Conservation (phyloP, 2,888 invertebrate genomes). For the Bellardia bayeri region DNA sequence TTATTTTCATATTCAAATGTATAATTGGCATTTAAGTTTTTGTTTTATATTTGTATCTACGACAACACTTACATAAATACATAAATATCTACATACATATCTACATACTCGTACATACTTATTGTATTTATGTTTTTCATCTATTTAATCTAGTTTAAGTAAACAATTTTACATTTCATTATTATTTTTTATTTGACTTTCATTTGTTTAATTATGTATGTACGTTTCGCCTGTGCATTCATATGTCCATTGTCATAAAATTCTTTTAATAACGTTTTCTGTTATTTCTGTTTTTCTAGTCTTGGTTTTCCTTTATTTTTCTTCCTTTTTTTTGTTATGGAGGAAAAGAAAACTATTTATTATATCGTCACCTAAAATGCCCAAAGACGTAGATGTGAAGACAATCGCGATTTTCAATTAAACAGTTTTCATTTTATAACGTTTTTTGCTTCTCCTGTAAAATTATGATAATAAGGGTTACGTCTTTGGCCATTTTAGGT, state of each 20-base stretch:
- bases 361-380: too few species aligned
- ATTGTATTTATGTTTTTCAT: slow-evolving; percentile 27
- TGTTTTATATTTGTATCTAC: slow-evolving; percentile 7
- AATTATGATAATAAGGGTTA: too few species aligned
- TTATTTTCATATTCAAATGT: slow-evolving; percentile 27
- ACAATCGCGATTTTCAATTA: too few species aligned
- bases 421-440: too few species aligned
- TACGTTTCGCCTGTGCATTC: slow-evolving; percentile 21
- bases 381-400: too few species aligned
- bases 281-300: slow-evolving; percentile 3
- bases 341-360: slow-evolving; percentile 49
- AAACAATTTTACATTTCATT: slow-evolving; percentile 63
- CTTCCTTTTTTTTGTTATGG: background rate
- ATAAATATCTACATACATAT: background rate
- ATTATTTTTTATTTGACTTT: slow-evolving; percentile 68
- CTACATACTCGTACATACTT: background rate
- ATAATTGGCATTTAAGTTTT: slow-evolving; percentile 47
- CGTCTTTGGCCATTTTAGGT: too few species aligned
- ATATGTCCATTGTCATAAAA: slow-evolving; percentile 12
- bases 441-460: too few species aligned
- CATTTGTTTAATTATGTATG: slow-evolving; percentile 58
- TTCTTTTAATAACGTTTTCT: slow-evolving; percentile 36
- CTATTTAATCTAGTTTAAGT: slow-evolving; percentile 70
- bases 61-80: background rate
- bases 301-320: slow-evolving; percentile 24